Conservation (phyloP, 1,140 invertebrate species). For the Araneus ventricosus region DNA sequence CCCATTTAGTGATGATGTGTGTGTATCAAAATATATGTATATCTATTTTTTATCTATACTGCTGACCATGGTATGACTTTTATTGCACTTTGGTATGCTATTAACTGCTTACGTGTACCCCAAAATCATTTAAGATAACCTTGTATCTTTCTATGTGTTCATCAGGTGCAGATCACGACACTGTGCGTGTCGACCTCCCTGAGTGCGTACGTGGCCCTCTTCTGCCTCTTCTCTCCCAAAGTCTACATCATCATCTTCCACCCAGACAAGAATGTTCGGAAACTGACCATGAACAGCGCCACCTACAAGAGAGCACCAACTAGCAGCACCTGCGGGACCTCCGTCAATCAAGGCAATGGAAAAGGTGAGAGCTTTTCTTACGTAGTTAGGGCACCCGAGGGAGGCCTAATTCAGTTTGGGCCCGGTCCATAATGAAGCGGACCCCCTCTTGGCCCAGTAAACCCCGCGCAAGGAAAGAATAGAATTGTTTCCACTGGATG, state of each 20-base stretch:
- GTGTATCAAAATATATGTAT: too few relatives aligned
- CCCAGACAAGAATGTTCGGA: slow-evolving; percentile 83
- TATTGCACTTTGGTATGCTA: slow-evolving; percentile 52
- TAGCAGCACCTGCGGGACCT: slow-evolving; percentile 78
- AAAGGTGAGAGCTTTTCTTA: slow-evolving; percentile 60
- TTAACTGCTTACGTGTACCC: too few relatives aligned
- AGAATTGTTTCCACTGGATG: neutral
- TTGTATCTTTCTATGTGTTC: too few relatives aligned
- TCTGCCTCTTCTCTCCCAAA: slow-evolving; percentile 83
- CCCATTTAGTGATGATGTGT: too few relatives aligned
- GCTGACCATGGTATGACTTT: neutral
- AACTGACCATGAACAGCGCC: slow-evolving; percentile 82
- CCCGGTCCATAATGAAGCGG: neutral
- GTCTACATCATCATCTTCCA: slow-evolving; percentile 83
- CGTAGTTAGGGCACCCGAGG: neutral
- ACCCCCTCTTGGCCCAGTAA: neutral
- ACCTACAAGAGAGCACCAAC: slow-evolving; percentile 80
- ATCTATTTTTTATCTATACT: too few relatives aligned
- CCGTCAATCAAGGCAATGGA: slow-evolving; percentile 79
- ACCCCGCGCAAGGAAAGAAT: neutral
- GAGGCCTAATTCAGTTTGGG: slow-evolving; percentile 21
- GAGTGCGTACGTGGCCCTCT: slow-evolving; percentile 82
- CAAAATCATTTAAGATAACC: too few relatives aligned
- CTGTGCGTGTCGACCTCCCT: slow-evolving; percentile 82
- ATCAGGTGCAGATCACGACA: slow-evolving; percentile 82